Evolutionary conservation across 2,888 invertebrate species (phyloP).

Genomic region (Patella pellucida): DNA sequence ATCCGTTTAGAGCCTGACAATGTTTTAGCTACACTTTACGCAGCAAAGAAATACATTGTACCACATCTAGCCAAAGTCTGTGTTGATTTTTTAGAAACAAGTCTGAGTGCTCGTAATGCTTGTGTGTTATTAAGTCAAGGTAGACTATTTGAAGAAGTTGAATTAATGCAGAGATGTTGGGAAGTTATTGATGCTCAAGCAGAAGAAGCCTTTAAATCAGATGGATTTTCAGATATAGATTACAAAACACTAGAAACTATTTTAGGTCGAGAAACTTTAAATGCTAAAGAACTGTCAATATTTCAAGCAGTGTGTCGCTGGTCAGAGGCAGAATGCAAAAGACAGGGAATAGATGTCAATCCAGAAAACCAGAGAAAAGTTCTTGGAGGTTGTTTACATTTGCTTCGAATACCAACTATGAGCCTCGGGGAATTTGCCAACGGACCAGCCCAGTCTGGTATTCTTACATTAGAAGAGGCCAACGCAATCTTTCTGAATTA

Average conservation of each 20-base stretch:
- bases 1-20: constrained; percentile 95
- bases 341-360: constrained; percentile 86
- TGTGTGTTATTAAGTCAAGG: constrained; percentile 95
- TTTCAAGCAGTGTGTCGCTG: constrained; percentile 92
- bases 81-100: constrained; percentile 94
- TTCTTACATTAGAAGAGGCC: constrained; percentile 91
- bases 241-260: constrained; percentile 92
- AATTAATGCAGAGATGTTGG: constrained; percentile 85
- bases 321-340: constrained; percentile 91
- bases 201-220: constrained; percentile 94
- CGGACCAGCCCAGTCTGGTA: constrained; percentile 92
- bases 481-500: constrained; percentile 96
- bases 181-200: constrained; percentile 94
- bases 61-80: constrained; percentile 94
- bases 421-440: constrained; percentile 93
- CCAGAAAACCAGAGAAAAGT: constrained; percentile 78
- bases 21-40: constrained; percentile 92
- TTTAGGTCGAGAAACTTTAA: constrained; percentile 91
- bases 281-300: constrained; percentile 88
- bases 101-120: constrained; percentile 95
- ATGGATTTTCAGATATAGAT: constrained; percentile 96
- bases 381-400: constrained; percentile 80
- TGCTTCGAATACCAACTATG: constrained; percentile 95
- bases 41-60: constrained; percentile 96
- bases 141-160: constrained; percentile 94